phyloP scores from a whole-genome alignment of 2,797 vertebrate species.

The Mycteria americana region DNA sequence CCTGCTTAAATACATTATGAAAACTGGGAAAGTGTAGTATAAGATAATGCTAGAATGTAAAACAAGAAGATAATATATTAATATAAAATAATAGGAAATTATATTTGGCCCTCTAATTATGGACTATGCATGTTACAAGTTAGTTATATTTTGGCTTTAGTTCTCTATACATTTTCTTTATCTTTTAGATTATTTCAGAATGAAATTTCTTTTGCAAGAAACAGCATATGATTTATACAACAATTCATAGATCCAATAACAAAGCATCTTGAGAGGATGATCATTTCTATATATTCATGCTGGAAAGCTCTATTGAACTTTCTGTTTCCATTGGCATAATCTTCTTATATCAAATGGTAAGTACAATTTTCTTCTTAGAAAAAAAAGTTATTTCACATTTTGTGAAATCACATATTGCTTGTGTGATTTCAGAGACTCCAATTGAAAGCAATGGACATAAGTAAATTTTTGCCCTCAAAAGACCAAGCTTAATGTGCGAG shows the following conservation, averaged over 20 bases:
- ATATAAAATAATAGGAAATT: neutral
- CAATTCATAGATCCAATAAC: neutral
- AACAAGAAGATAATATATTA: neutral
- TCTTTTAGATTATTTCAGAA: neutral
- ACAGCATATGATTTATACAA: neutral
- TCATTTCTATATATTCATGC: neutral
- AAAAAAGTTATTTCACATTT: neutral
- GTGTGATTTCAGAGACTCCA: neutral
- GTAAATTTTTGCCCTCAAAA: neutral
- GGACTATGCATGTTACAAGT: neutral
- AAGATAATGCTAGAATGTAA: neutral
- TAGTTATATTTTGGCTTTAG: neutral
- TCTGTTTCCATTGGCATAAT: neutral
- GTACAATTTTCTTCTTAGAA: neutral
- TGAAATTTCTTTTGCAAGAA: neutral
- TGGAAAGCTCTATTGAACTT: neutral
- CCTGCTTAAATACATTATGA: neutral
- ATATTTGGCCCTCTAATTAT: neutral
- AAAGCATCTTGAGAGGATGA: neutral
- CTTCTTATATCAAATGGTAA: neutral
- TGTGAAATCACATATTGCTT: neutral
- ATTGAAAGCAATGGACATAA: neutral
- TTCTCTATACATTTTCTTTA: neutral
- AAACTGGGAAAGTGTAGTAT: neutral
- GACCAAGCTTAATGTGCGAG: neutral